Evolutionary conservation across 2,888 invertebrate genomes (phyloP).

Genomic region (Tipula confusa): DNA sequence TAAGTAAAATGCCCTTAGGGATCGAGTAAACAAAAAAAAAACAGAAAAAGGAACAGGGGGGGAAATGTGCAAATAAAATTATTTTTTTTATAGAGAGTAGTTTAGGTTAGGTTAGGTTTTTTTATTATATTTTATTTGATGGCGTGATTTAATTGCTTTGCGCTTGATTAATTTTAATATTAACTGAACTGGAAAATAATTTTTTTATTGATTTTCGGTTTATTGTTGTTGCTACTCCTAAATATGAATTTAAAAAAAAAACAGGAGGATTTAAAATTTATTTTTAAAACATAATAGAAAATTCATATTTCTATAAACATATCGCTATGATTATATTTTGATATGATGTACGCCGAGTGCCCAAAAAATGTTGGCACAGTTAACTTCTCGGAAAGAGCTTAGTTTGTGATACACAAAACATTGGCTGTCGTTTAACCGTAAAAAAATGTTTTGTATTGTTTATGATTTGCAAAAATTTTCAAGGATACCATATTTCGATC

Average conservation of each 20-base stretch:
- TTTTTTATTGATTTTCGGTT: constrained; percentile 13
- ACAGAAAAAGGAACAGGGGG: neutral
- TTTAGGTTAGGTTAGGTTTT: neutral
- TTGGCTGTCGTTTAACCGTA: no score
- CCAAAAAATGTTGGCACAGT: no score
- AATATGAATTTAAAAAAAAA: neutral
- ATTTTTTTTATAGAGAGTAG: neutral
- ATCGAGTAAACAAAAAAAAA: neutral
- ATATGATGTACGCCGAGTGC: no score
- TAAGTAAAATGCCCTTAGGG: neutral
- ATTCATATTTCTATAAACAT: neutral
- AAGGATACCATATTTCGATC: no score
- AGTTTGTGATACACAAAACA: no score
- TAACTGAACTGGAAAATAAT: constrained; percentile 12
- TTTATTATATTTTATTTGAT: neutral
- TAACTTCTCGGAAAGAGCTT: no score
- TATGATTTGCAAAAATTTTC: no score
- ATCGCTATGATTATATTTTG: no score
- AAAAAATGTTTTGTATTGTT: no score
- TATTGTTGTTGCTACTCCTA: neutral
- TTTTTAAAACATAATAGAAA: neutral
- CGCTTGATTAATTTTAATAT: constrained; percentile 3
- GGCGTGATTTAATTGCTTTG: constrained; percentile 20
- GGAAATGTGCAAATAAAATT: neutral
- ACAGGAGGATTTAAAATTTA: neutral